Base-by-base conservation (phyloP, 2,797 vertebrate species). In the Gobionotothen gibberifrons region DNA sequence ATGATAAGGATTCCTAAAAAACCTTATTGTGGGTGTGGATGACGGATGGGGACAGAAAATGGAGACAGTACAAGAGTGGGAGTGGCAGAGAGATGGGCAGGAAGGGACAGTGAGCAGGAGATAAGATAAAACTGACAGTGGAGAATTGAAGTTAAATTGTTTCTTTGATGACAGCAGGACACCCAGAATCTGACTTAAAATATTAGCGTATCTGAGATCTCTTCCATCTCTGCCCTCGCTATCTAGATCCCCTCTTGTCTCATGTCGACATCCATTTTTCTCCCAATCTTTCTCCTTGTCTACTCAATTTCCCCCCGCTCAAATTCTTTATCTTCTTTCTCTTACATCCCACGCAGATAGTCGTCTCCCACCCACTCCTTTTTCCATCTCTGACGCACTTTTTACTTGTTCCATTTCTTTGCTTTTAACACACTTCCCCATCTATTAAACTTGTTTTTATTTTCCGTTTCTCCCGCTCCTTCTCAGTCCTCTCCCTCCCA, bases 121-220 rank as follows among this genome's bases (percentile, higher is more conserved):
- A 88, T 82, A 82, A 69, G 82, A 90, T 87, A 47, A 62, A 81
- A 67, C 47, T 17, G 29, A 67, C 69, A 63, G 81, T 49, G 46
- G 66, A 80, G 76, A 86, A 81, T 79, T 72, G 66, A 70, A 90
- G 82, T 87, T 90, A 81, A 88, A 87, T 81, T 87, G 56, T 69
- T 82, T 81, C 84, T 85, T 87, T 85, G 83, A 86, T 84, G 77
- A 70, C 61, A 53, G 74, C 44, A 19, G 61, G 69, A 84, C 73
- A 76, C 60, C 61, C 74, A 76, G 49, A 62, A 68, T 64, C 36
- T 69, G 70, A 78, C 83, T 79, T 61, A 13, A 83, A 78, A 83
- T 54, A 84, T 84, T 78, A 55, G 42, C 9, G 2, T 65, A 81
- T 79, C 46, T 9, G 65, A 82, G 80, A 76, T 74, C 65, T 54